Evolutionary conservation across 23 tunicate species (phyloP).

Genomic region (Trididemnum nubilum): DNA sequence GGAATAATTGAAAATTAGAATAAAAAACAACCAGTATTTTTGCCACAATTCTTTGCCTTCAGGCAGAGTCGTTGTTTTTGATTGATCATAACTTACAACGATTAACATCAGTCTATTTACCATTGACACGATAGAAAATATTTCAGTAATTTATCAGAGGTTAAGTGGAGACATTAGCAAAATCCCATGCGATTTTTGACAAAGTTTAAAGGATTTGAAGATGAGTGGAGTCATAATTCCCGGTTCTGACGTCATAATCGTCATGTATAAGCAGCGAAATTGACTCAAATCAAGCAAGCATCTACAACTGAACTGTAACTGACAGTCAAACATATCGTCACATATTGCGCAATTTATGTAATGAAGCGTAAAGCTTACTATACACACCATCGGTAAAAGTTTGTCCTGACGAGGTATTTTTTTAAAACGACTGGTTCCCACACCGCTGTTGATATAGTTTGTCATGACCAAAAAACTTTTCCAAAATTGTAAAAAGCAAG

Average conservation of each 20-base stretch:
- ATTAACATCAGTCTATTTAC: conserved; percentile 5
- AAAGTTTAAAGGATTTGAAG: neutral
- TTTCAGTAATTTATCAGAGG: neutral
- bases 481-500: too few species aligned
- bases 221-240: neutral
- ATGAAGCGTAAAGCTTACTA: too few species aligned
- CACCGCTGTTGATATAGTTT: too few species aligned
- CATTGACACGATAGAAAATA: conserved; percentile 1
- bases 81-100: neutral
- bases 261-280: neutral
- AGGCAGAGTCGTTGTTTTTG: neutral
- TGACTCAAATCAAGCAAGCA: neutral
- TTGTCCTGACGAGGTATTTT: too few species aligned
- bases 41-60: neutral
- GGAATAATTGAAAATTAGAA: too few species aligned
- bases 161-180: neutral
- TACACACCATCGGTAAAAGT: too few species aligned
- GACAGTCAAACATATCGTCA: too few species aligned
- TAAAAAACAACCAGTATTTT: neutral
- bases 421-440: too few species aligned
- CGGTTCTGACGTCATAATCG: too few species aligned
- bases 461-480: too few species aligned
- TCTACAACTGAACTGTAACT: neutral
- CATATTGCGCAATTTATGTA: too few species aligned
- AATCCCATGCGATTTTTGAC: neutral